phyloP scores from a whole-genome alignment of 2,888 invertebrate species.

The Rosalia funebris region DNA sequence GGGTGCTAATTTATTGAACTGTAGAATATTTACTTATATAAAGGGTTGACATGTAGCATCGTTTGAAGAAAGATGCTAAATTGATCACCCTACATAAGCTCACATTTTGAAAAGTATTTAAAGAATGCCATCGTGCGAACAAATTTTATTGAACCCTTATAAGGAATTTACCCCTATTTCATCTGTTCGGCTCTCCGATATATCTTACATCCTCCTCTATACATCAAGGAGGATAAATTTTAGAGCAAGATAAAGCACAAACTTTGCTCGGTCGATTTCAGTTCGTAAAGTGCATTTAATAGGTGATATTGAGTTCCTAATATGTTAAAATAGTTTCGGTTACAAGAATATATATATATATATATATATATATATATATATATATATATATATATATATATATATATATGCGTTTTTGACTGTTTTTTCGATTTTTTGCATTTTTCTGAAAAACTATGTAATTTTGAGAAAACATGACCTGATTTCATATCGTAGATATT shows the following conservation, averaged over 20 bases:
- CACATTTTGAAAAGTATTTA: constrained; percentile 28
- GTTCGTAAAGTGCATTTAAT: constrained; percentile 20
- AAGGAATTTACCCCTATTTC: constrained; percentile 43
- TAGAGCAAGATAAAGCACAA: constrained; percentile 19
- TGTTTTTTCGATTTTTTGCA: no score
- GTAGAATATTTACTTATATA: no score
- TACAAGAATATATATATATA: no score
- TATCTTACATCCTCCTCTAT: constrained; percentile 20
- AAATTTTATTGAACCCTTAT: constrained; percentile 36
- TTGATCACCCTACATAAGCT: constrained; percentile 1
- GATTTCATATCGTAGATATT: no score
- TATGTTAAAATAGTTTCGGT: constrained; percentile 27
- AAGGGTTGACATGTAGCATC: no score
- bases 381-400: no score
- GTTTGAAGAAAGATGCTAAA: neutral
- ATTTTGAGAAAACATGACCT: no score
- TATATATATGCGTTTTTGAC: no score
- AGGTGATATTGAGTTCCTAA: constrained; percentile 29
- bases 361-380: no score
- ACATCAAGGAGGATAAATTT: constrained; percentile 16
- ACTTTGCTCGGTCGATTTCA: constrained; percentile 28
- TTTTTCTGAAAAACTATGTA: no score
- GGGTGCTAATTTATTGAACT: no score
- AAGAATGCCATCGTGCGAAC: constrained; percentile 34
- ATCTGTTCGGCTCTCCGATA: constrained; percentile 17